Conservation (phyloP, 2,113 vertebrate species). For the Oreochromis spilurus region DNA sequence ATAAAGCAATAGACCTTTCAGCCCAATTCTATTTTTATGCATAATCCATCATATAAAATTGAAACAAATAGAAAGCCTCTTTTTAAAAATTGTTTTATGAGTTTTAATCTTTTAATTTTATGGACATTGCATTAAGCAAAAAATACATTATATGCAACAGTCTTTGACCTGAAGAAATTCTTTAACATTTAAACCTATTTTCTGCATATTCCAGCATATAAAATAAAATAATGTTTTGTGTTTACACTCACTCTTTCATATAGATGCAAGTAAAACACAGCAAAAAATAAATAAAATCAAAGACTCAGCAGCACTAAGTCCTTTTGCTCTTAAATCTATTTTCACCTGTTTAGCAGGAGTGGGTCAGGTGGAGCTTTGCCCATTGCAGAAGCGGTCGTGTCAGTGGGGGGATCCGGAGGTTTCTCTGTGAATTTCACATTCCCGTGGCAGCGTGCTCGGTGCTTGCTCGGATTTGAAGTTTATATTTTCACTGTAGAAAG, state of each 20-base stretch:
- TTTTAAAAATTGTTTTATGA: background rate
- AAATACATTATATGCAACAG: background rate
- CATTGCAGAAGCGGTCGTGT: fast-evolving
- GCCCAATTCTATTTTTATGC: background rate
- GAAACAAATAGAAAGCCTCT: background rate
- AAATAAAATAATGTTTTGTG: background rate
- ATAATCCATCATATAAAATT: background rate
- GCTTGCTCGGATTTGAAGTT: background rate
- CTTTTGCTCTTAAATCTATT: background rate
- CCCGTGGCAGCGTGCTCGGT: background rate
- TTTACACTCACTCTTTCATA: background rate
- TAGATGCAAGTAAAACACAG: background rate
- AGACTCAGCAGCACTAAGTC: fast-evolving
- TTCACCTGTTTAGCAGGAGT: background rate
- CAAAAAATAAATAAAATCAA: background rate
- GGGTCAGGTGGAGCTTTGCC: fast-evolving
- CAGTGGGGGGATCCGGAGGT: background rate
- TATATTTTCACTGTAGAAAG: background rate
- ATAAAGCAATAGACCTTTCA: background rate
- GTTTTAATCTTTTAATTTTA: background rate
- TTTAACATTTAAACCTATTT: background rate
- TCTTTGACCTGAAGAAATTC: background rate
- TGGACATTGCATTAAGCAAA: background rate
- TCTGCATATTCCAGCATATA: background rate
- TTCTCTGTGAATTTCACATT: background rate